These are phyloP conservation scores for Pangasius sanitwongsei DNA, from an alignment of 2,797 vertebrate genomes.

Conservation along the genomic window DNA sequence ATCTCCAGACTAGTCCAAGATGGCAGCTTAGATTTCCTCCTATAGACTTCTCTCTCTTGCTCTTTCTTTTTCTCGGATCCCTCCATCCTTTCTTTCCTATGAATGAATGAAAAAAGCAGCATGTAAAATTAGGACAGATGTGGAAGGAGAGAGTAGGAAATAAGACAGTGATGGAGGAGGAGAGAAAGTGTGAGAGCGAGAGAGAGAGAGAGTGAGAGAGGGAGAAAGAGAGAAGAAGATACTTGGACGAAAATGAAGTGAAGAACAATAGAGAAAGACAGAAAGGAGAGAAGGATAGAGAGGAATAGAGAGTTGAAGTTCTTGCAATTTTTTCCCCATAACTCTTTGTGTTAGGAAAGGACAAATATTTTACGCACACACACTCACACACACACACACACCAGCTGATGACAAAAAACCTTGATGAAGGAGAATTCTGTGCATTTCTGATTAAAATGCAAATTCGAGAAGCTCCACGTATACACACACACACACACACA, in stretches of 20 bases:
- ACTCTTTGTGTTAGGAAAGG: slow-evolving; percentile 6
- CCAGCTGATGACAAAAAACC: slow-evolving; percentile 14
- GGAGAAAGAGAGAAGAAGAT: slow-evolving; percentile 28
- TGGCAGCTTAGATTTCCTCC: not conserved
- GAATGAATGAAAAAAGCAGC: not conserved
- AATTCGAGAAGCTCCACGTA: slow-evolving; percentile 1
- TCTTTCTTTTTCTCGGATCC: not conserved
- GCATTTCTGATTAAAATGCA: slow-evolving; percentile 24
- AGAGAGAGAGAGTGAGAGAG: slow-evolving; percentile 8
- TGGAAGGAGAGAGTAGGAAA: not conserved
- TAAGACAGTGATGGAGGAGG: not conserved
- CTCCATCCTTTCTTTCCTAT: not conserved
- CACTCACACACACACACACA: slow-evolving; percentile 38
- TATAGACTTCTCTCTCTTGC: not conserved
- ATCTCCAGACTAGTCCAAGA: not conserved
- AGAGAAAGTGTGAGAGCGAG: not conserved
- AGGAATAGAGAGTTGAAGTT: not conserved
- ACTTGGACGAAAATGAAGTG: slow-evolving; percentile 9
- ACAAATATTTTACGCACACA: slow-evolving; percentile 52
- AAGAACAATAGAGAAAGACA: slow-evolving; percentile 24
- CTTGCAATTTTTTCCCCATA: not conserved
- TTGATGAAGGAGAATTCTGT: slow-evolving; percentile 46
- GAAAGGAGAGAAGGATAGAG: slow-evolving; percentile 24
- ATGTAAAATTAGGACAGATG: not conserved
- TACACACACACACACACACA: not conserved